Evolutionary conservation across 2,888 invertebrate species (phyloP).

Genomic region (Quadriops clusia): DNA sequence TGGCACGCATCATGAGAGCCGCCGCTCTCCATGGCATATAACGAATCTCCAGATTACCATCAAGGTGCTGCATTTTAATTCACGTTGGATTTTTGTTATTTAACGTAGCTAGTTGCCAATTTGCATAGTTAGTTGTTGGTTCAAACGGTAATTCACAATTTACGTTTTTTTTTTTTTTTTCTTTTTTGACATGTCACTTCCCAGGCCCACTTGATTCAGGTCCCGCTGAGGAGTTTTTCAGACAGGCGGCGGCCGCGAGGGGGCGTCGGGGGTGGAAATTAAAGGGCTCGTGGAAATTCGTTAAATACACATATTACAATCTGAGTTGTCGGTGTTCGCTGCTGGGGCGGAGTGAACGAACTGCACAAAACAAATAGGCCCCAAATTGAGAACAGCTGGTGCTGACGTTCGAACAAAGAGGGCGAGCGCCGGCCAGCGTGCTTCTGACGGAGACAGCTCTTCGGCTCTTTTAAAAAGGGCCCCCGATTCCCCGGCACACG

Average conservation of each 20-base stretch:
- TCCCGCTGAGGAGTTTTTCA: slow-evolving; percentile 1
- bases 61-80: too few species aligned
- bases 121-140: too few species aligned
- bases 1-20: slow-evolving; percentile 29
- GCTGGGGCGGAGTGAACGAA: slow-evolving; percentile 19
- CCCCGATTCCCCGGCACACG: slow-evolving; percentile 8
- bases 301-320: slow-evolving; percentile 24
- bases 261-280: slow-evolving; percentile 17
- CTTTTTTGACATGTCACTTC: too few species aligned
- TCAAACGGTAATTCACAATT: too few species aligned
- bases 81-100: too few species aligned
- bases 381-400: slow-evolving; percentile 39
- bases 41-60: too few species aligned
- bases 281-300: slow-evolving; percentile 21
- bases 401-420: slow-evolving; percentile 42
- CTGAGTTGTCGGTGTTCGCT: slow-evolving; percentile 10
- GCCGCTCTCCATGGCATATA: too few species aligned
- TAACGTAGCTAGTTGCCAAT: too few species aligned
- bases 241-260: too few species aligned
- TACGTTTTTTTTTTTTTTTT: too few species aligned
- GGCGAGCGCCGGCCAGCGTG: slow-evolving; percentile 35
- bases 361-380: slow-evolving; percentile 29
- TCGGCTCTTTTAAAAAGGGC: slow-evolving; percentile 15
- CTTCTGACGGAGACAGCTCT: slow-evolving; percentile 32
- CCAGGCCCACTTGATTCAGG: too few species aligned